These are phyloP conservation scores for Xylophagus ater DNA, from an alignment of 2,888 invertebrate species.

Conservation along the genomic window DNA sequence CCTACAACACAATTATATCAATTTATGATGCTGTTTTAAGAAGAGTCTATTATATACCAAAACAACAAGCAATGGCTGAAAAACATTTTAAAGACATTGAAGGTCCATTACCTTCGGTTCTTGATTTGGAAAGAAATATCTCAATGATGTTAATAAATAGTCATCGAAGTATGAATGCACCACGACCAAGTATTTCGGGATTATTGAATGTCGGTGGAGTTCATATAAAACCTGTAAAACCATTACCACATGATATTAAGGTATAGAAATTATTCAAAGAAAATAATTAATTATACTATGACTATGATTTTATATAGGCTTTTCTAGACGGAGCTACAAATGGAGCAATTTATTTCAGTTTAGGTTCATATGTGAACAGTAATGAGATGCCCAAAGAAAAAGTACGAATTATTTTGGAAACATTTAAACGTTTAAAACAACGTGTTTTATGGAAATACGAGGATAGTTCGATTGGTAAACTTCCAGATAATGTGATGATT, in stretches of 20 bases:
- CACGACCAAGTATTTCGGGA: constrained; percentile 38
- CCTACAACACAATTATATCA: constrained; percentile 34
- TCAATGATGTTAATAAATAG: constrained; percentile 43
- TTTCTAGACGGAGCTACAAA: constrained; percentile 37
- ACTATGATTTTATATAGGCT: too few relatives aligned
- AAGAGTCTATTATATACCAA: constrained; percentile 32
- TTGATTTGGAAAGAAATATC: constrained; percentile 40
- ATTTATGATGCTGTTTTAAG: constrained; percentile 29
- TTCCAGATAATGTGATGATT: constrained; percentile 40
- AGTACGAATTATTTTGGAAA: constrained; percentile 32
- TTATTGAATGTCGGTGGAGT: constrained; percentile 35
- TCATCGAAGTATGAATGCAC: constrained; percentile 41
- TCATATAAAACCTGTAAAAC: constrained; percentile 30
- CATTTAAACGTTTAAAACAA: constrained; percentile 40
- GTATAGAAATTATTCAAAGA: constrained; percentile 13
- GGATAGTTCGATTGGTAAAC: constrained; percentile 31
- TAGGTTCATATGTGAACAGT: constrained; percentile 41
- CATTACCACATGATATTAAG: constrained; percentile 30
- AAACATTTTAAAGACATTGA: constrained; percentile 27
- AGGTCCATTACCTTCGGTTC: constrained; percentile 36
- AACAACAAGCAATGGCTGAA: constrained; percentile 34
- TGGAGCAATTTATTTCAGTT: constrained; percentile 41
- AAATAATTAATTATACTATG: background rate
- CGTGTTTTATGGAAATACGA: constrained; percentile 46
- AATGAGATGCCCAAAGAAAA: constrained; percentile 38